Evolutionary conservation across 2,888 invertebrate genomes (phyloP).

Genomic region (Ormia ochracea): DNA sequence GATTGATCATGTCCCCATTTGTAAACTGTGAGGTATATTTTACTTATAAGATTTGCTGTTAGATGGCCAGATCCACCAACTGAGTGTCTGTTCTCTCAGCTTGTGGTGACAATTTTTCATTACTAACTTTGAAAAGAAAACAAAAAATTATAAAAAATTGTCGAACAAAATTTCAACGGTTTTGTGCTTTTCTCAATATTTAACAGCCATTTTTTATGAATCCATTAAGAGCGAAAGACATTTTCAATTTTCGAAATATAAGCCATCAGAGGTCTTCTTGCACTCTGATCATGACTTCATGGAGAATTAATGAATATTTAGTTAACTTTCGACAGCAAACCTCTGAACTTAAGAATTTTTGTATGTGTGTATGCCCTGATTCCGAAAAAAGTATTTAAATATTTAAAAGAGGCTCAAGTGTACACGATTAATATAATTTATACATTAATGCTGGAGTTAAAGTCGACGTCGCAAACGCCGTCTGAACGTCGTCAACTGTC

Average conservation of each 20-base stretch:
- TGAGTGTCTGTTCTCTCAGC: background rate
- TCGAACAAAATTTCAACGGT: background rate
- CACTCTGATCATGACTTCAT: background rate
- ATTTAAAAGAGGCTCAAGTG: background rate
- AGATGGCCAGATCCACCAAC: background rate
- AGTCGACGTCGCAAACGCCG: no score
- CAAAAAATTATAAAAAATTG: no score
- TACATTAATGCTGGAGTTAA: no score
- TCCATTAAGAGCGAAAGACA: background rate
- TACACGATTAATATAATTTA: slow-evolving; percentile 7
- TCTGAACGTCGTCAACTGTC: no score
- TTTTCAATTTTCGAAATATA: background rate
- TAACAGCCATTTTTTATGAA: background rate
- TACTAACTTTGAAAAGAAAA: slow-evolving; percentile 4
- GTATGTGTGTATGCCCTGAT: no score
- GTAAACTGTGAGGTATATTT: slow-evolving; percentile 19
- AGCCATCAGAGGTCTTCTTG: background rate
- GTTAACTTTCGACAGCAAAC: slow-evolving; percentile 3
- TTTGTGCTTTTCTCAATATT: background rate
- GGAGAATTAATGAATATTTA: slow-evolving; percentile 13
- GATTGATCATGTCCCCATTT: background rate
- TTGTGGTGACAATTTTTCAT: slow-evolving; percentile 46
- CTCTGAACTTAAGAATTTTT: no score
- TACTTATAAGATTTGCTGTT: background rate
- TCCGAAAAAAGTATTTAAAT: no score